Base-by-base conservation (phyloP, 1,140 invertebrate genomes). In the Drosophila ercepeae region DNA sequence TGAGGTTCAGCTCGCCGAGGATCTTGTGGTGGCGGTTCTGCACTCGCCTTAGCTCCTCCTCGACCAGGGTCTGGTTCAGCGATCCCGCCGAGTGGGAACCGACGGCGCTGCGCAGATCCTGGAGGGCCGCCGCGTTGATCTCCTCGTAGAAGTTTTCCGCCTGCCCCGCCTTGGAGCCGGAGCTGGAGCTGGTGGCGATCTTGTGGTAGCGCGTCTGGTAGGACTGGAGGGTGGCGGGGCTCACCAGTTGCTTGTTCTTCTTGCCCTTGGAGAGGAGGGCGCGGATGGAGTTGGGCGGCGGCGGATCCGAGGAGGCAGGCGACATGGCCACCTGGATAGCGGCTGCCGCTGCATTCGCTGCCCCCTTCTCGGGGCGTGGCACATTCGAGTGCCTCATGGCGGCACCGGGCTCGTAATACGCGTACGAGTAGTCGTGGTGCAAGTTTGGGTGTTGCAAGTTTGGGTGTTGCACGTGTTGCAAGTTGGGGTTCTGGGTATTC, bases 91-190 rank as follows among this genome's bases (percentile, higher is more conserved):
- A 90, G 18, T 89, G 83, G 19, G 89, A 90, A 16, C 75, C 79
- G 18, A 77, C 63, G 0, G 70, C 39, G 13, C 70, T 45, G n/a
- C 74, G 67, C 45, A 89, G 58, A 1, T 71, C 63, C 91, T 59
- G 92, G 92, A 84, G 23, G 5, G 79, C 65, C 1, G 79, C 84
- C 6, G 78, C 95, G 27, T 86, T 86, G 77, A 97, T 97, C 92
- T 97, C 96, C 92, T 97, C 96, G 89, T 97, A 97, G 86, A 97
- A 96, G 90, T 97, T 97, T 92, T 97, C 96, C 89, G 95, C 95
- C 9, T 95, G 95, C 2, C 95, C 95, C 75, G 48, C 2, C 5
- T 94, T 94, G 75, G 95, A 78, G 63, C 68, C 75, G 18, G 90
- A 83, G 83, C 94, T 94, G 75, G 95, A 78, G 63, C 68, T 74